Percentiles rank a stretch among this genome's conserved stretches.
These are phyloP conservation scores for Mesodorylaimus sp. DNA, from an alignment of 2,888 invertebrate genomes.

Conservation along the genomic window DNA sequence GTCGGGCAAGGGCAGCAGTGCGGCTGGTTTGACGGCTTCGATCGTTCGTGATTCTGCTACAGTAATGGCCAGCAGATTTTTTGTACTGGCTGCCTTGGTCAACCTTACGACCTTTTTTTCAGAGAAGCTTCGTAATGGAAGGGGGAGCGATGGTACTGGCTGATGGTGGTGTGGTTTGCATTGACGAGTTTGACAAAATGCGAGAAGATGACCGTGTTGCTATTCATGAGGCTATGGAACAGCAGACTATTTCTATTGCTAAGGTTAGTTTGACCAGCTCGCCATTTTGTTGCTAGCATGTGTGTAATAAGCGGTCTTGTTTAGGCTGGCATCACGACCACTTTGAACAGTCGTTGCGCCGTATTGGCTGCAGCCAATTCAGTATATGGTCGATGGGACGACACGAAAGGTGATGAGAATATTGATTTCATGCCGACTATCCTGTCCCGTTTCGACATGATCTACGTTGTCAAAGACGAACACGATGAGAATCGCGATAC, in stretches of 20 bases:
- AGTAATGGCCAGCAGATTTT: too few relatives aligned
- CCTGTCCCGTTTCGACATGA: conserved; percentile 96
- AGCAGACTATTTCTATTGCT: conserved; percentile 97
- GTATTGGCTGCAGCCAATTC: conserved; percentile 98
- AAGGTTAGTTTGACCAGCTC: conserved; percentile 42
- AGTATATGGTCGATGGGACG: conserved; percentile 95
- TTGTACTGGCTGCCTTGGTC: neutral
- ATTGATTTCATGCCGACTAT: conserved; percentile 99
- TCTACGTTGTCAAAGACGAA: conserved; percentile 94
- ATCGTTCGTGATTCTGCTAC: conserved; percentile 79
- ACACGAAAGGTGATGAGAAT: conserved; percentile 87
- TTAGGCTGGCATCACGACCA: conserved; percentile 91
- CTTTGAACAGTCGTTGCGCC: conserved; percentile 89
- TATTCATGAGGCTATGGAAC: conserved; percentile 99
- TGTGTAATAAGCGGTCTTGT: neutral
- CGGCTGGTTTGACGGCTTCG: conserved; percentile 93
- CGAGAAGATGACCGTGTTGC: conserved; percentile 94
- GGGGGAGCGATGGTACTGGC: conserved; percentile 99
- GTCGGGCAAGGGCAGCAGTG: conserved; percentile 97
- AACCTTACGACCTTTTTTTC: conserved; percentile 15
- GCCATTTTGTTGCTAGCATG: neutral
- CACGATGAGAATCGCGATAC: conserved; percentile 72
- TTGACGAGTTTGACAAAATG: conserved; percentile 99
- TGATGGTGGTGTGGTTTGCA: conserved; percentile 96
- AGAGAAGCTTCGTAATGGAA: conserved; percentile 91